A percentile compares a stretch with the other conserved stretches of the same genome.
Conservation (phyloP, 2,113 vertebrate genomes). For the Ptyas mucosa region DNA sequence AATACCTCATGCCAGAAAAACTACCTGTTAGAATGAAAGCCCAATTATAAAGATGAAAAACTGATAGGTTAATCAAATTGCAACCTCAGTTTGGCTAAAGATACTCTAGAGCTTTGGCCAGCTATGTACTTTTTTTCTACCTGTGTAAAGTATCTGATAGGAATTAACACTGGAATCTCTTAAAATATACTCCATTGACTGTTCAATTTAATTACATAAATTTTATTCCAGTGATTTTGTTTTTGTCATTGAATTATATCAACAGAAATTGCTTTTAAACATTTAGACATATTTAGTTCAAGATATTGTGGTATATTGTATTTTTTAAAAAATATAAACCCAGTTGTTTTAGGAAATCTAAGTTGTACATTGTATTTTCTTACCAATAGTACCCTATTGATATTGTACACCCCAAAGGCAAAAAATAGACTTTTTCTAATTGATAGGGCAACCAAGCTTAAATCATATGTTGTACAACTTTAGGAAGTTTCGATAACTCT, state of each 20-base stretch:
- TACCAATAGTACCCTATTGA: not conserved
- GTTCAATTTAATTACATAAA: not conserved
- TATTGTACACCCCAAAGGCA: not conserved
- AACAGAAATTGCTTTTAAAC: not conserved
- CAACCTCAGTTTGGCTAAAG: not conserved
- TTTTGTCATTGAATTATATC: not conserved
- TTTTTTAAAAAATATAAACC: not conserved
- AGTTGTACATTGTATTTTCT: not conserved
- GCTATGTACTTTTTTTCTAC: not conserved
- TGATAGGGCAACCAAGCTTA: not conserved
- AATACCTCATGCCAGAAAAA: not conserved
- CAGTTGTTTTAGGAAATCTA: not conserved
- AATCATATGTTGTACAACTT: not conserved
- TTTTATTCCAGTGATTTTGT: not conserved
- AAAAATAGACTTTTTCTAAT: not conserved
- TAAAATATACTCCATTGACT: not conserved
- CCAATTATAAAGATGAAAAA: not conserved
- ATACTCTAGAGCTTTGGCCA: not conserved
- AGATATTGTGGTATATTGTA: not conserved
- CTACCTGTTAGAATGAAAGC: not conserved
- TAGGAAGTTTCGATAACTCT: not conserved
- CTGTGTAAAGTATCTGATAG: not conserved
- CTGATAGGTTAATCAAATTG: not conserved
- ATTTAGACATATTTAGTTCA: not conserved
- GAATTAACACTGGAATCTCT: not conserved